Percentiles rank a stretch among this genome's conserved stretches.
phyloP scores from a whole-genome alignment of 2,888 invertebrate species.

The Ashinkailepas kermadecensis region DNA sequence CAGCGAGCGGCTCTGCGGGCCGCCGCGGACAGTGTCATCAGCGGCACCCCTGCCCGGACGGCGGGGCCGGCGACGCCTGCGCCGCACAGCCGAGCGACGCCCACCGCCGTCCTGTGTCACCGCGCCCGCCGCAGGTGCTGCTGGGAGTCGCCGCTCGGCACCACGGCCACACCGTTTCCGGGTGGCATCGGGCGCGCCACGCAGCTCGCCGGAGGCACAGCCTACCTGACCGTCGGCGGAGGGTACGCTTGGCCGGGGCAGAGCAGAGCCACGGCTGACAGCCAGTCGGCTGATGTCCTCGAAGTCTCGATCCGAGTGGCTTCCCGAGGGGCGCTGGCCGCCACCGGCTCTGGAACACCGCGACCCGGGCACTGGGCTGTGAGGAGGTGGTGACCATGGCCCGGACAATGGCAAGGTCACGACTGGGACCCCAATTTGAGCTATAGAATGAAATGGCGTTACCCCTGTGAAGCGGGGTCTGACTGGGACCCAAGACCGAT shows the following conservation, averaged over 20 bases:
- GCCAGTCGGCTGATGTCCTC: conserved; percentile 35
- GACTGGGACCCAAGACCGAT: no score
- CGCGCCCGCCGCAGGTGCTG: no score
- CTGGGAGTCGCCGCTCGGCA: no score
- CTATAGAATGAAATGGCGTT: no score
- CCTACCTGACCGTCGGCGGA: conserved; percentile 42
- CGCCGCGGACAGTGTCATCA: background rate
- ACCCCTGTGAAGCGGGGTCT: no score
- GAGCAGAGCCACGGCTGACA: conserved; percentile 37
- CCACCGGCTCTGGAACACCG: conserved; percentile 19
- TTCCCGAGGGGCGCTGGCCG: conserved; percentile 19
- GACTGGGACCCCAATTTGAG: no score
- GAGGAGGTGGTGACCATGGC: no score
- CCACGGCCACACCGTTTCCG: no score
- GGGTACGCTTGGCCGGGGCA: conserved; percentile 52
- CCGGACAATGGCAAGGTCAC: no score
- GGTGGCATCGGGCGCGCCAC: no score
- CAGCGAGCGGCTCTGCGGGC: conserved; percentile 26
- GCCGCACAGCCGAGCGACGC: background rate
- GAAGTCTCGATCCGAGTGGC: background rate
- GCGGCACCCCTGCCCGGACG: no score
- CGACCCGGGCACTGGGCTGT: background rate
- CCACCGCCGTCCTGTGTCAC: background rate
- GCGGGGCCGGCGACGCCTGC: background rate
- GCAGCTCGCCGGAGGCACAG: background rate